These are phyloP conservation scores for Odontocerum albicorne DNA, from an alignment of 2,888 invertebrate genomes.

Conservation along the genomic window DNA sequence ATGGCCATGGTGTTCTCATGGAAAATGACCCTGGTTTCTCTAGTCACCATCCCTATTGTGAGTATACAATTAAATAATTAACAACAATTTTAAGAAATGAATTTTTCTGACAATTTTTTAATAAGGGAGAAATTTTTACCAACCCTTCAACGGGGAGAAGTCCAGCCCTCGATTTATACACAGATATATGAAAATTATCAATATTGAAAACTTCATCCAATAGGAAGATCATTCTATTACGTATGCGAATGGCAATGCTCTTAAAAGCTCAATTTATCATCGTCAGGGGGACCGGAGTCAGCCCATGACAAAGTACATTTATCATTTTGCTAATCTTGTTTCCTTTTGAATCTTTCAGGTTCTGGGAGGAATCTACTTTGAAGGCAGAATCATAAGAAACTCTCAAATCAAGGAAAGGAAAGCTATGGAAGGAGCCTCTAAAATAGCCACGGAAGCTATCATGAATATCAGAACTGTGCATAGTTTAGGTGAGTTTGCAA, in stretches of 20 bases:
- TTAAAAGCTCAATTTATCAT: too few species aligned
- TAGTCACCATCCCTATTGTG: conserved; percentile 61
- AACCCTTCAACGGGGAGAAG: not conserved
- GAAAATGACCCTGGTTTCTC: conserved; percentile 65
- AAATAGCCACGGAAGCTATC: conserved; percentile 66
- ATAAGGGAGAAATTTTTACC: not conserved
- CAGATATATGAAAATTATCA: too few species aligned
- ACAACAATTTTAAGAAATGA: not conserved
- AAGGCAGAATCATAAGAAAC: conserved; percentile 57
- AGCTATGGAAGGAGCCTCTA: conserved; percentile 61
- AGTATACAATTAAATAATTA: conserved; percentile 43
- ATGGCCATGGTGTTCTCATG: conserved; percentile 60
- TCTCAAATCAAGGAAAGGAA: conserved; percentile 55
- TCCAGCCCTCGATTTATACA: not conserved
- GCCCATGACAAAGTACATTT: too few species aligned
- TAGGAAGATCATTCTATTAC: too few species aligned
- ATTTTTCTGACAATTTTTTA: not conserved
- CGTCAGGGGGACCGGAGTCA: too few species aligned
- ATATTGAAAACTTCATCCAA: not conserved
- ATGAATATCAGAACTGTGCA: conserved; percentile 66
- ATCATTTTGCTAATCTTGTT: not conserved
- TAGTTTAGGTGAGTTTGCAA: conserved; percentile 58
- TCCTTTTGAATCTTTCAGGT: conserved; percentile 42
- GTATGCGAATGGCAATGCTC: too few species aligned
- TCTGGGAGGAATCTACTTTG: conserved; percentile 61